Base-by-base conservation (phyloP, 2,888 invertebrate species). In the Metellina segmentata region DNA sequence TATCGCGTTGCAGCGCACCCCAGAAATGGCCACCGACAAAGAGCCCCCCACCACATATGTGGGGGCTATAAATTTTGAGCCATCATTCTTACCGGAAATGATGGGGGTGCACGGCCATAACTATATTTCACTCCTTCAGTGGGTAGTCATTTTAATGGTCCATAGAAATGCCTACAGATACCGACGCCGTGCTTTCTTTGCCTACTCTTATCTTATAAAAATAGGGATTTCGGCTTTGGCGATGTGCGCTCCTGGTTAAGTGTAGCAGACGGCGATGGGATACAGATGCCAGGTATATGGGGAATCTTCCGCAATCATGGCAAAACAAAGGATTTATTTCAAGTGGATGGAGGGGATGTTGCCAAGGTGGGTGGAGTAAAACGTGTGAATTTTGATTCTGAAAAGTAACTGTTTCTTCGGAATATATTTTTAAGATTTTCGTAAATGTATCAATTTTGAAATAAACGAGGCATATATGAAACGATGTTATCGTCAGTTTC, bases 111-210 rank as follows among this genome's bases (percentile, higher is more conserved):
- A 48, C 70, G 78, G 72, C 91, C 82, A 87, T 91, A 91, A 91
- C 91, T 91, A 87, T 91, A 91, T 87, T 87, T 91, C 91, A 91
- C 91, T 91, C 77, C 91, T 87, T 87, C 91, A 91, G 91, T 77
- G 75, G 72, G 78, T 75, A 91, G 91, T 91, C 91, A 91, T 91
- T 87, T 91, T 91, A 91, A 91, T 91, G 91, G 91, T 53, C 87
- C 87, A 87, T 87, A 87, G 87, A 91, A 87, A 91, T 87, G 83
- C 82, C 91, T 83, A 91, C 87, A 91, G 91, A 87, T 82, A 83
- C 49, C 87, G 48, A 49, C 16, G 2, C 19, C 71, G 9, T n/a
- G 20, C 19, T 71, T 70, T 53, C 75, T 88, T 85, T 77, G 48
- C 85, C 86, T 79, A 75, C 86, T 90, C 48, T 91, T 91, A 75